Evolutionary conservation across 2,888 invertebrate genomes (phyloP), one percentile per base, ranked within the genome.

Genomic region (Euspilapteryx auroguttella): DNA sequence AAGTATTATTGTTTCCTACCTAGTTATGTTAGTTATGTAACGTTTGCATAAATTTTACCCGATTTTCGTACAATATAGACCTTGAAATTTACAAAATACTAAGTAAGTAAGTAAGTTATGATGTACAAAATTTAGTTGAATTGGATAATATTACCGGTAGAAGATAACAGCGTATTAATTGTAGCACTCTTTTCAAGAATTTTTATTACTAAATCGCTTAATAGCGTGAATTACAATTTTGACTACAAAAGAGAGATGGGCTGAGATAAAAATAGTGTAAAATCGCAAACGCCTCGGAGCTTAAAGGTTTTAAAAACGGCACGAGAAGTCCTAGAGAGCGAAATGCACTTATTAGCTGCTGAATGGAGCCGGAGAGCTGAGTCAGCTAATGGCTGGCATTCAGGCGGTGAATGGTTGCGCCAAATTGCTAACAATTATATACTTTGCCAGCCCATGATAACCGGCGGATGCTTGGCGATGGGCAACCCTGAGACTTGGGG

Each of bases 381-480:
- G 28, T 34, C 25, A 34, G 32, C 69, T 75, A 75, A 75, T 75
- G 75, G 73, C 57, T 55, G 52, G 64, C 52, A 73, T 75, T 75
- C 73, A 75, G 49, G 42, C 49, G 52, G 44, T 69, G 71, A 75
- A 73, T 71, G 61, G 66, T 59, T 52, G 62, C 59, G 63, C 47
- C 45, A 62, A 71, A 75, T 73, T 73, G 63, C 71, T 64, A 66
- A 68, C 73, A 71, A 75, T 75, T 73, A 73, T 65, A 66, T 63
- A 62, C 75, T 75, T 61, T 52, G 47, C 55, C 59, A 69, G 47
- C 55, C 59, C 71, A 71, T 73, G 73, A 73, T 73, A 73, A 73
- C 71, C 46, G 58, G 53, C 50, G 53, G 68, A 68, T 66, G 57
- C 50, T 56, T 44, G 42, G 37, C 41, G 51, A 47, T 47, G 53